phyloP scores from a whole-genome alignment of 2,113 vertebrate species.

The Pedionomus torquatus region DNA sequence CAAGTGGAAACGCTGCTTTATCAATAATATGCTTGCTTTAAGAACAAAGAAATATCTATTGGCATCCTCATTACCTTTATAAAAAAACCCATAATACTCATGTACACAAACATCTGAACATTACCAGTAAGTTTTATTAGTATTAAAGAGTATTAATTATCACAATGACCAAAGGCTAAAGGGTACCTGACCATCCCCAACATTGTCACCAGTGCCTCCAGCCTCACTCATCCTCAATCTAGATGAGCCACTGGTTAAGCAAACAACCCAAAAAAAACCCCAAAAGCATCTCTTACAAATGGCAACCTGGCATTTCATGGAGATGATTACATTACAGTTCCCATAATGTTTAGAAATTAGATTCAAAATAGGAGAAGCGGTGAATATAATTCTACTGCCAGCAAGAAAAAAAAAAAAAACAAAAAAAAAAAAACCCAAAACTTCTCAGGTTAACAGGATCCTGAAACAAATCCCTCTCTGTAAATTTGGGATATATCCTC shows the following conservation, averaged over 20 bases:
- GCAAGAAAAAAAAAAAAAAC: background rate
- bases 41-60: background rate
- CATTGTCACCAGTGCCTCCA: background rate
- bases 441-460: background rate
- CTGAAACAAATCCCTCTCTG: background rate
- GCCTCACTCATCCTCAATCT: background rate
- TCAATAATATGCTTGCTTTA: background rate
- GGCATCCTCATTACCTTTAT: background rate
- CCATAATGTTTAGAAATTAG: background rate
- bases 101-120: accelerated
- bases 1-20: background rate
- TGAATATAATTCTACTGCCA: background rate
- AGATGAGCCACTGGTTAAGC: background rate
- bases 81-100: background rate
- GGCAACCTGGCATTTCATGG: background rate
- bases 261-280: accelerated
- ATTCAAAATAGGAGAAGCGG: background rate
- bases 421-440: background rate
- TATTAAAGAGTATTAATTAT: background rate
- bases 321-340: background rate
- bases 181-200: background rate
- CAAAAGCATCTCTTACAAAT: background rate
- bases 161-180: background rate
- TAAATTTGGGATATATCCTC: background rate
- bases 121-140: background rate